Evolutionary conservation across 2,113 vertebrate genomes (phyloP).

Genomic region (Camelus bactrianus): DNA sequence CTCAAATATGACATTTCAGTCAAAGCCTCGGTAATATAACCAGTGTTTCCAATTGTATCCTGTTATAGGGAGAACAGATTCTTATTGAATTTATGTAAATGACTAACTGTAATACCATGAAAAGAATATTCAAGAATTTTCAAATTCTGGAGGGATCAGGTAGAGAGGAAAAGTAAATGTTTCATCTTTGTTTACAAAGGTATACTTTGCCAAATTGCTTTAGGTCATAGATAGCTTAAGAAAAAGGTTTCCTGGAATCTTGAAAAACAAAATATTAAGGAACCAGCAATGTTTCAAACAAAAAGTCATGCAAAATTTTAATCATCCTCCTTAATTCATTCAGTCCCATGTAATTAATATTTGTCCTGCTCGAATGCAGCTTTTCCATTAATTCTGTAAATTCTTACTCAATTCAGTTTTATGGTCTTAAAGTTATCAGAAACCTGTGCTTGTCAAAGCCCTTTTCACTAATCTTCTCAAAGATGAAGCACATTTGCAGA

Average conservation of each 20-base stretch:
- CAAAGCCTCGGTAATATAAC: not conserved
- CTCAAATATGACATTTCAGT: not conserved
- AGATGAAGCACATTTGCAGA: not conserved
- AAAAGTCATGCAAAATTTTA: not conserved
- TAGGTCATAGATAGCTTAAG: not conserved
- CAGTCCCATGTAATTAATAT: not conserved
- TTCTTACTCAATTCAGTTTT: not conserved
- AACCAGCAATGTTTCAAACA: not conserved
- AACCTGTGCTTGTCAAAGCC: not conserved
- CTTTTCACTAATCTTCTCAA: not conserved
- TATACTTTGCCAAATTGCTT: not conserved
- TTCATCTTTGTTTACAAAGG: not conserved
- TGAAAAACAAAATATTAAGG: not conserved
- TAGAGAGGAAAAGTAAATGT: not conserved
- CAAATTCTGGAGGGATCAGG: not conserved
- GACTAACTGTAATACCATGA: not conserved
- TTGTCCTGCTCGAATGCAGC: not conserved
- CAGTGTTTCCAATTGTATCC: not conserved
- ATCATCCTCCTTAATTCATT: not conserved
- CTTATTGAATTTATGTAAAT: not conserved
- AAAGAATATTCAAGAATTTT: not conserved
- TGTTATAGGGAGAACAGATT: not conserved
- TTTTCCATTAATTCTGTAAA: not conserved
- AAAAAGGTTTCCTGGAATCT: not conserved
- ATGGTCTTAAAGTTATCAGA: not conserved